Conservation (phyloP, 2,113 vertebrate genomes). For the Neolamprologus caudopunctatus region DNA sequence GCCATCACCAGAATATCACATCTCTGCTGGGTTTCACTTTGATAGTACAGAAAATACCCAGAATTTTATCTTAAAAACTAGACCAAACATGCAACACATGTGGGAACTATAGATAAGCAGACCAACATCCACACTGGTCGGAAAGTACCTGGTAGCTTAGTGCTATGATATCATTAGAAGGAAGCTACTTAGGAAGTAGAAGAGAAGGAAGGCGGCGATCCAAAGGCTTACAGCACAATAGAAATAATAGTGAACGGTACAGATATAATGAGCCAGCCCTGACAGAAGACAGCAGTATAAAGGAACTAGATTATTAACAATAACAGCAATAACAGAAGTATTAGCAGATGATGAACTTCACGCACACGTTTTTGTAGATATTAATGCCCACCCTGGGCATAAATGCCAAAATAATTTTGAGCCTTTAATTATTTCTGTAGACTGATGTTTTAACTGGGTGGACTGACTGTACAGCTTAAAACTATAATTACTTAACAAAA, state of each 20-base stretch:
- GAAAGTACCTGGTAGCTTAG: background rate
- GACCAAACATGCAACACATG: background rate
- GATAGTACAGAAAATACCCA: background rate
- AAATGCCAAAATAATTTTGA: background rate
- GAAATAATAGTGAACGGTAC: background rate
- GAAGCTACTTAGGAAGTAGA: background rate
- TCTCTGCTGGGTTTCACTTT: background rate
- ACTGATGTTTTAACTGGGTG: background rate
- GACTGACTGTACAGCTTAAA: background rate
- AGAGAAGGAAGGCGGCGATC: background rate
- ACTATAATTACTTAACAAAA: background rate
- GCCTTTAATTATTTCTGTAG: background rate
- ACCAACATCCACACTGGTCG: background rate
- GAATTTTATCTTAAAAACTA: background rate
- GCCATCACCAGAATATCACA: background rate
- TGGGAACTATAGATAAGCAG: background rate
- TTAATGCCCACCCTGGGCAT: background rate
- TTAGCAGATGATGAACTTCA: accelerated
- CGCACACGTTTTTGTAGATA: background rate
- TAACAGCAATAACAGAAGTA: background rate
- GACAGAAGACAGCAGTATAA: background rate
- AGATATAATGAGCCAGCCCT: background rate
- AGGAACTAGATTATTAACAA: background rate
- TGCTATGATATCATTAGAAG: background rate
- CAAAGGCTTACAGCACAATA: background rate